Base-by-base conservation (phyloP, 2,888 invertebrate species). In the Platycheirus albimanus region DNA sequence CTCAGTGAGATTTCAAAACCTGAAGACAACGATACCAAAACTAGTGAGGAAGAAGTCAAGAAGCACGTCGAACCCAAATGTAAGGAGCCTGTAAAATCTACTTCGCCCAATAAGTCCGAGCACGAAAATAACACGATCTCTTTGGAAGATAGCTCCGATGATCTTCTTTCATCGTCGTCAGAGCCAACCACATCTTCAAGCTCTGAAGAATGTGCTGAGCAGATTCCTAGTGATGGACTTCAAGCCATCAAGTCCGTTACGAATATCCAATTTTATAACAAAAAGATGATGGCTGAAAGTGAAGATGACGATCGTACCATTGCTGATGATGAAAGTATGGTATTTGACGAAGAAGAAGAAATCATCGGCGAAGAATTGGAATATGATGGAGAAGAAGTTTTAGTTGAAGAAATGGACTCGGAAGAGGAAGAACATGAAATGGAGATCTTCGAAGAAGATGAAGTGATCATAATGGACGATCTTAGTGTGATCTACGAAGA, bases 401-500 rank as follows among this genome's bases (percentile, higher is more conserved):
- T 87, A 5, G 76, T 87, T 7, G 85, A 86, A 41, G 87, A 89
- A 13, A 86, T 87, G 4, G 89, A 90, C 10, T 88, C 87, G 8
- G 87, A 89, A 15, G 17, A 38, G 17, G 67, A 56, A 33, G 54
- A 67, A 33, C 28, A 71, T 10, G 51, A 49, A 11, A 30, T 30
- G 3, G 71, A 66, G 36, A 75, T 76, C 11, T 63, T 61, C 15
- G 78, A 87, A 38, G 86, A 87, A 36, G 45, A 54, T 7, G 81
- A 47, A 49, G 67, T 83, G 36, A 56, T 84, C 13, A 41, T 85
- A 0, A 64, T 86, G 75, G 85, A 86, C 61, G 91, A 92, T 63
- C 87, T 94, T 5, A 93, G 93, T 86, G 91, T 93, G 0, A 94
- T 94, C 64, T 93, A 91, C 86, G 94, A 94, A 87, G 94, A 94